Evolutionary conservation across 2,888 invertebrate genomes (phyloP), one percentile per base, ranked within the genome.

Genomic region (Trachelus troglodyta): DNA sequence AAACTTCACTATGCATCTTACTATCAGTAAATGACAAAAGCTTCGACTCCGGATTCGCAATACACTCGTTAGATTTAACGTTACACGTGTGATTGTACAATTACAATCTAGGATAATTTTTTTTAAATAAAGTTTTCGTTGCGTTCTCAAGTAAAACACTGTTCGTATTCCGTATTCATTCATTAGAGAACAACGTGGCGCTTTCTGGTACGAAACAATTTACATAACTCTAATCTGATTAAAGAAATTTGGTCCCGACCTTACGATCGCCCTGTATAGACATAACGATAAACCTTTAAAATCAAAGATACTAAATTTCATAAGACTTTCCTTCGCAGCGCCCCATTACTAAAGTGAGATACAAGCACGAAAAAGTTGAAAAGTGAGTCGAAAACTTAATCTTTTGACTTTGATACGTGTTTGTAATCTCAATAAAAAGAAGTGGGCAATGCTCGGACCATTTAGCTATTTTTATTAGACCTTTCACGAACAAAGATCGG

Each of bases 401-500:
- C 56, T 9, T 56, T 56, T 23, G 56, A 56, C 69, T 30, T 69
- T 74, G 69, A 74, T 77, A 69, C 77, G 69, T 69, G 31, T 56
- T 77, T 74, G 35, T 31, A 69, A 34, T 56, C 56, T 56, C 56
- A 56, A 76, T 68, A 78, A 76, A 68, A 78, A 76, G 35, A 76
- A 73, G 73, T 76, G 73, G 71, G 75, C 33, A 75, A 78, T 40
- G 71, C 71, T 73, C 75, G 79, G 85, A 86, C 76, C 82, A 85
- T 84, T 85, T 75, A 86, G 80, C 87, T 85, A 86, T 77, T 75
- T 79, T 87, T 87, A 84, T 87, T 87, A 88, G 86, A 83, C 83
- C 77, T 86, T 82, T 86, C 83, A 87, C 83, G 85, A 88, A 89
- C 85, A 89, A 88, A 89, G 84, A 87, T 87, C 86, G 84, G 85